phyloP scores from a whole-genome alignment of 2,797 vertebrate genomes.

The Melopsittacus undulatus region DNA sequence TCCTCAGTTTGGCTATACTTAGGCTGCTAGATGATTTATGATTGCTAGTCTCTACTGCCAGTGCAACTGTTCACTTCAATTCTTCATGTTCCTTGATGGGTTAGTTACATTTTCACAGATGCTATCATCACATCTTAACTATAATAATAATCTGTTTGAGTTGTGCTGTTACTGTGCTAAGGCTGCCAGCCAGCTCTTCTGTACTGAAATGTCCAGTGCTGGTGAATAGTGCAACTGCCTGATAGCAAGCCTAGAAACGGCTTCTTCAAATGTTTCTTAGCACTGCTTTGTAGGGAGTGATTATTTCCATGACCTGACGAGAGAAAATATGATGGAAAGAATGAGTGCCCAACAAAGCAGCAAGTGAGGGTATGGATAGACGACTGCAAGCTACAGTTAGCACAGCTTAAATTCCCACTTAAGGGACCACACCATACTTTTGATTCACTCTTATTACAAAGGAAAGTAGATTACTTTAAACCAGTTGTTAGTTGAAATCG shows the following conservation, averaged over 20 bases:
- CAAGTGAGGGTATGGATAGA: neutral
- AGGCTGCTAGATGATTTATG: slow-evolving; percentile 25
- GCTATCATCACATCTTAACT: slow-evolving; percentile 13
- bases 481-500: neutral
- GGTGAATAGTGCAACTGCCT: neutral
- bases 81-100: slow-evolving; percentile 4
- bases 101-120: slow-evolving; percentile 48
- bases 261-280: neutral
- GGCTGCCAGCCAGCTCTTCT: neutral
- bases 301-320: neutral
- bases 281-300: neutral
- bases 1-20: slow-evolving; percentile 2
- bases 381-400: neutral
- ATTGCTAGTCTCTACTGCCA: neutral
- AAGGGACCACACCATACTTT: neutral
- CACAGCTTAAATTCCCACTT: neutral
- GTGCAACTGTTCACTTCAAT: slow-evolving; percentile 35
- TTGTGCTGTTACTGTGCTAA: neutral
- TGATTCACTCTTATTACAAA: neutral
- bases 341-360: neutral
- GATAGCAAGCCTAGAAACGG: neutral
- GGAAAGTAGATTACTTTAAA: neutral
- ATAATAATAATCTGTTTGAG: slow-evolving; percentile 1
- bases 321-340: neutral
- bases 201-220: neutral